Percentiles rank a stretch among this genome's conserved stretches.
These are phyloP conservation scores for Amblyornis subalaris DNA, from an alignment of 2,113 vertebrate genomes.

Conservation along the genomic window DNA sequence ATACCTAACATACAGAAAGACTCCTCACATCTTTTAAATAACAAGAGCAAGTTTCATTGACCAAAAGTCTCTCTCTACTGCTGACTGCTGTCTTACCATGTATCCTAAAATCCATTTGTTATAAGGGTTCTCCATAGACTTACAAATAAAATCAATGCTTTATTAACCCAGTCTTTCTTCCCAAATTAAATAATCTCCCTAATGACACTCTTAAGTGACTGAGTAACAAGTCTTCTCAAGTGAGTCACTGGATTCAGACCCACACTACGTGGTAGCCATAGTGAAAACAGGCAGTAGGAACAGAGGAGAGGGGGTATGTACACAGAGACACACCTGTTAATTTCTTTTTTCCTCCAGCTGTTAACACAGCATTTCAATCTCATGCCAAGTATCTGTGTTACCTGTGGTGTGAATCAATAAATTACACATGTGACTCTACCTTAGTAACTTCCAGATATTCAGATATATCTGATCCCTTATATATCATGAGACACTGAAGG, in stretches of 20 bases:
- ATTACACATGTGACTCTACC: rapidly evolving
- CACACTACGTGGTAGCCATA: not conserved
- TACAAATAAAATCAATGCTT: not conserved
- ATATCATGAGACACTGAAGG: not conserved
- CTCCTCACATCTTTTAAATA: not conserved
- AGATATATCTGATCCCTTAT: not conserved
- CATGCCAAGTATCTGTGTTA: not conserved
- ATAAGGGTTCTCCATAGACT: not conserved
- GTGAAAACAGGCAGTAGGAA: not conserved
- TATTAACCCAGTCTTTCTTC: not conserved
- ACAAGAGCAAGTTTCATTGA: not conserved
- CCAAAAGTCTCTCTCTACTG: not conserved
- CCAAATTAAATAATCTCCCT: not conserved
- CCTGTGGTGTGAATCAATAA: not conserved
- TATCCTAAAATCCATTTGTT: not conserved
- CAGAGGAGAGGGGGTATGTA: not conserved
- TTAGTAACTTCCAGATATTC: not conserved
- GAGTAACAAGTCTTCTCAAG: not conserved
- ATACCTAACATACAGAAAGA: not conserved
- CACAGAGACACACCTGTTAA: not conserved
- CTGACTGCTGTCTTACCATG: not conserved
- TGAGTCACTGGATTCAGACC: not conserved
- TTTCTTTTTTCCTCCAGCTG: not conserved
- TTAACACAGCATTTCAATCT: not conserved
- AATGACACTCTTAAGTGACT: not conserved